Evolutionary conservation across 2,113 vertebrate genomes (phyloP).

Genomic region (Puntigrus tetrazona): DNA sequence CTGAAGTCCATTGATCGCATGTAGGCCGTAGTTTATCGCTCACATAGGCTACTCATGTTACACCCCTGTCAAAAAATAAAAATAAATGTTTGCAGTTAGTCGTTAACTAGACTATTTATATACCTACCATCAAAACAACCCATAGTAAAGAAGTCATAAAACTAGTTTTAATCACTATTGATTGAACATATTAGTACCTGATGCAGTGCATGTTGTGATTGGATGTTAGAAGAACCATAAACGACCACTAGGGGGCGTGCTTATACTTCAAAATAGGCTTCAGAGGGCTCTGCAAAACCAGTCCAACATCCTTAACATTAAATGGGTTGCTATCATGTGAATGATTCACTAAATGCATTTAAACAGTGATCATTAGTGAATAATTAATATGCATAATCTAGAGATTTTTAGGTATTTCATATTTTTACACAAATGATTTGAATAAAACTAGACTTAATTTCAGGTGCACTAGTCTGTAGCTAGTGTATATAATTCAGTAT

Average conservation of each 20-base stretch:
- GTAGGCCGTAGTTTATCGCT: too few relatives aligned
- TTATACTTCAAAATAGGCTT: background rate
- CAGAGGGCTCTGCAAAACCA: background rate
- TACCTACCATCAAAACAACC: background rate
- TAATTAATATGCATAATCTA: background rate
- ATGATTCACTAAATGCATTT: slow-evolving; percentile 13
- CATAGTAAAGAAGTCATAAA: background rate
- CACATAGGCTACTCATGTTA: too few relatives aligned
- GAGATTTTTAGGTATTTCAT: background rate
- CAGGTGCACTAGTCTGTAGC: background rate
- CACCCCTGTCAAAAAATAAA: too few relatives aligned
- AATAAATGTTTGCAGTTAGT: too few relatives aligned
- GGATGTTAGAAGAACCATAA: background rate
- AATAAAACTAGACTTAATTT: background rate
- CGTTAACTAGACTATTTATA: background rate
- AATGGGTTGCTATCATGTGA: background rate
- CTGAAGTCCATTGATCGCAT: too few relatives aligned
- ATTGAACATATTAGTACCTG: background rate
- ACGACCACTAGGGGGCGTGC: slow-evolving; percentile 30
- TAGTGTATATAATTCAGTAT: background rate
- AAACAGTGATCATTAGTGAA: background rate
- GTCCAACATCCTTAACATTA: background rate
- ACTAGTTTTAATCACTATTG: background rate
- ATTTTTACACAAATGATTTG: background rate
- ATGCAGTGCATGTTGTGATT: background rate